Percentiles rank a stretch among this genome's conserved stretches.
Evolutionary conservation across 1,140 invertebrate genomes (phyloP).

Genomic region (Cotesia vestalis): DNA sequence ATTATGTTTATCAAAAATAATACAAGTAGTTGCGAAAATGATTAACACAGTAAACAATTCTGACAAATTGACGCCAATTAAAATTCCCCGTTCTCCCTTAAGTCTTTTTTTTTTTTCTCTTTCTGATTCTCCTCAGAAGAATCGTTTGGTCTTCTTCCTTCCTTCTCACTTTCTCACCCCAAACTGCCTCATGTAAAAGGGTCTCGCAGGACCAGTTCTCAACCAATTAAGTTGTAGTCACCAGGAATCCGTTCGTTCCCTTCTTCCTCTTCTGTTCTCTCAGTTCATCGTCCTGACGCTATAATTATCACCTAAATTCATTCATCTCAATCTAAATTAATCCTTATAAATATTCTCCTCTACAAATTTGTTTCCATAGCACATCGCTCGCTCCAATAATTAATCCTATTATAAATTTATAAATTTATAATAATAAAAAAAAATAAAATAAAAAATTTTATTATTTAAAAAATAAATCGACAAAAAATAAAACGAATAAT

Average conservation of each 20-base stretch:
- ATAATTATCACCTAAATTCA: slow-evolving; percentile 32
- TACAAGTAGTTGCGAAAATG: too few relatives aligned
- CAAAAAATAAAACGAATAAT: too few relatives aligned
- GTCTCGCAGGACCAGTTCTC: slow-evolving; percentile 54
- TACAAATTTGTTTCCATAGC: not conserved
- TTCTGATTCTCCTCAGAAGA: too few relatives aligned
- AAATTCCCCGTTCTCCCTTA: slow-evolving; percentile 52
- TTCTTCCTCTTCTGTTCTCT: not conserved
- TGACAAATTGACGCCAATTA: slow-evolving; percentile 65
- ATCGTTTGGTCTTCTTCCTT: too few relatives aligned
- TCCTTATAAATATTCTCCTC: not conserved
- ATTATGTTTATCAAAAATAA: too few relatives aligned
- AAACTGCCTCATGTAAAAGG: slow-evolving; percentile 4
- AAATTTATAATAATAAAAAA: too few relatives aligned
- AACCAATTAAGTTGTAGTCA: slow-evolving; percentile 64
- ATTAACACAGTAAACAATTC: not conserved
- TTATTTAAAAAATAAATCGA: too few relatives aligned
- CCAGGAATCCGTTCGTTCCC: slow-evolving; percentile 24
- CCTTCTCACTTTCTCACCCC: slow-evolving; percentile 19
- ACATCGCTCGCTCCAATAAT: too few relatives aligned
- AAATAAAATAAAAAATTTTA: too few relatives aligned
- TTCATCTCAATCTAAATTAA: not conserved
- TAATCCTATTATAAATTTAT: too few relatives aligned
- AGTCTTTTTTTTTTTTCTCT: slow-evolving; percentile 21
- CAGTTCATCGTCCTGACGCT: slow-evolving; percentile 17